A percentile compares a stretch with the other conserved stretches of the same genome.
Evolutionary conservation across 1,140 invertebrate genomes (phyloP).

Genomic region (Aphaenogaster rudis): DNA sequence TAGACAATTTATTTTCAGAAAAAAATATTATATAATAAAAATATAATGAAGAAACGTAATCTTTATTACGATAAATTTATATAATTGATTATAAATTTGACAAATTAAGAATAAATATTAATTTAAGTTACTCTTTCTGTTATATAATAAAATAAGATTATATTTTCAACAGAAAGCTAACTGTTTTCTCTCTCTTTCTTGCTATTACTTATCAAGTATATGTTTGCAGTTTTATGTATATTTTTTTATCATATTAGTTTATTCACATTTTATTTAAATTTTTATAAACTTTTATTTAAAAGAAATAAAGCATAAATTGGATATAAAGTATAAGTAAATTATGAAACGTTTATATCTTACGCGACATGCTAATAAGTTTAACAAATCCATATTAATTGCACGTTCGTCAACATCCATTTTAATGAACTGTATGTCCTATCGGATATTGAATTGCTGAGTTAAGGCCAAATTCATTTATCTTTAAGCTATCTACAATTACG

Average conservation of each 20-base stretch:
- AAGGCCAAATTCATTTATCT: neutral
- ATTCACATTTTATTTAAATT: neutral
- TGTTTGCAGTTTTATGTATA: neutral
- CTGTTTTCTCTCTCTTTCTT: neutral
- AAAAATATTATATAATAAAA: neutral
- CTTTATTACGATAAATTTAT: neutral
- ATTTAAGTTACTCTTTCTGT: neutral
- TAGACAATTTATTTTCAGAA: neutral
- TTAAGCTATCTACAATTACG: neutral
- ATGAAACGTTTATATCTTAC: neutral
- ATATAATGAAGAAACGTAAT: neutral
- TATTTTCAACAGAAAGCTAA: neutral
- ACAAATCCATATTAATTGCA: conserved; percentile 31
- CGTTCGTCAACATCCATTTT: conserved; percentile 13
- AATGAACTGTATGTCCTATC: neutral
- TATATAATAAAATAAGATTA: neutral
- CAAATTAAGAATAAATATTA: conserved; percentile 3
- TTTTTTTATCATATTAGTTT: neutral
- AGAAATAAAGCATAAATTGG: neutral
- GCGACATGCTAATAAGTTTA: neutral
- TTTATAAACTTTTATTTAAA: neutral
- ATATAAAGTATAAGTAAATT: neutral
- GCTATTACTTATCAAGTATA: neutral
- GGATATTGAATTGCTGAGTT: neutral
- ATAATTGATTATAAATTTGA: neutral